Evolutionary conservation across 1,140 invertebrate species (phyloP).

Genomic region (Ladona fulva): DNA sequence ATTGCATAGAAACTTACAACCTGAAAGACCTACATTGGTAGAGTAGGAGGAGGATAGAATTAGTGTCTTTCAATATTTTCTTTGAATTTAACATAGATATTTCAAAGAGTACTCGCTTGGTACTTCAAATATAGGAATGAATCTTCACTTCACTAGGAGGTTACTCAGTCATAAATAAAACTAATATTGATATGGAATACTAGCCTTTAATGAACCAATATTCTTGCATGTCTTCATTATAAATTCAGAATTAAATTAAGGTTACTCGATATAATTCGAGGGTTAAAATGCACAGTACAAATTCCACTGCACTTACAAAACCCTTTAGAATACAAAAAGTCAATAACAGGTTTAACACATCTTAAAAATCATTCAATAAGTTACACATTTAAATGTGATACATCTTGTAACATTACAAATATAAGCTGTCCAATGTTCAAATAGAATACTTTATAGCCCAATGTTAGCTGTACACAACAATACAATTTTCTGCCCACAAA

Average conservation of each 20-base stretch:
- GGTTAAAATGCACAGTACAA: background rate
- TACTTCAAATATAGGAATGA: no score
- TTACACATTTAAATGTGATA: background rate
- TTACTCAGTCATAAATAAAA: no score
- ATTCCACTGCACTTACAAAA: background rate
- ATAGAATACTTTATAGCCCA: slow-evolving; percentile 1
- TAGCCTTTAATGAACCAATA: slow-evolving; percentile 7
- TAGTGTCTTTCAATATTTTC: no score
- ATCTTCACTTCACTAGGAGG: no score
- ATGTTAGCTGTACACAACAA: slow-evolving; percentile 9
- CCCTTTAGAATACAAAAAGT: background rate
- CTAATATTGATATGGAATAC: background rate
- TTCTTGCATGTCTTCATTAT: background rate
- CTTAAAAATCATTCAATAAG: slow-evolving; percentile 3
- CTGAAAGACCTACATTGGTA: no score
- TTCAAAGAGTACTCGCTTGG: no score
- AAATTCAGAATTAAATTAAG: background rate
- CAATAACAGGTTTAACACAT: slow-evolving; percentile 7
- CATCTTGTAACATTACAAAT: slow-evolving; percentile 7
- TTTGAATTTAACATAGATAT: no score
- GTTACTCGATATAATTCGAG: background rate
- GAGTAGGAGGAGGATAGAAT: no score
- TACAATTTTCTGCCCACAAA: background rate
- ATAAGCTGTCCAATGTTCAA: background rate
- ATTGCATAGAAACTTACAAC: no score